Percentiles rank a stretch among this genome's conserved stretches.
Conservation (phyloP, 35 echinoderm and acorn worm species). For the Acanthaster planci region DNA sequence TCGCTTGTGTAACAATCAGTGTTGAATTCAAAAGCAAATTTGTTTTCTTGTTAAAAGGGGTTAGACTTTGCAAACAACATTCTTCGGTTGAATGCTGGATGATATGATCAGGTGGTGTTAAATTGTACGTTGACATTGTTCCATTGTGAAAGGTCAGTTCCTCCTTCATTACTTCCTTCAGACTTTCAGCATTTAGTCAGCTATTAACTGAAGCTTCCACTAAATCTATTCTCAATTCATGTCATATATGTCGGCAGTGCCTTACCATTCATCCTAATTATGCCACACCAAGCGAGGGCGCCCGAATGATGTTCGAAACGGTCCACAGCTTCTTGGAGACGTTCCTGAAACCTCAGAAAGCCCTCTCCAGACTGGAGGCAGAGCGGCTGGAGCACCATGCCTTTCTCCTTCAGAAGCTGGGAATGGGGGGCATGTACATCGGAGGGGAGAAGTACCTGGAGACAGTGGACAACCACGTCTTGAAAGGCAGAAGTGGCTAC, state of each 20-base stretch:
- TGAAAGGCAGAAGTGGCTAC: constrained; percentile 9
- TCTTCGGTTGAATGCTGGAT: too few species aligned
- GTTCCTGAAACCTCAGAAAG: constrained; percentile 30
- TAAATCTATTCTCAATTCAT: too few species aligned
- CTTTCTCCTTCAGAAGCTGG: constrained; percentile 43
- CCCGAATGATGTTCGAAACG: constrained; percentile 76
- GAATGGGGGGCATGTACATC: constrained; percentile 67
- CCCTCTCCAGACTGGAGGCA: constrained; percentile 39
- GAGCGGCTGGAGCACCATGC: constrained; percentile 55
- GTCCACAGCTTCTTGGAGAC: constrained; percentile 37
- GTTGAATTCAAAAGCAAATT: too few species aligned
- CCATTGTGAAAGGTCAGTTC: too few species aligned
- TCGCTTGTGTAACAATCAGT: too few species aligned
- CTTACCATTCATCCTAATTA: constrained; percentile 53
- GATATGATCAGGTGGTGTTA: too few species aligned
- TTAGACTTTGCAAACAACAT: too few species aligned
- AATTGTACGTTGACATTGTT: too few species aligned
- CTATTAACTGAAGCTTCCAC: too few species aligned
- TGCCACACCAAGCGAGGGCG: constrained; percentile 59
- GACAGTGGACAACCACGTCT: constrained; percentile 42
- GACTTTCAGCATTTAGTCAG: too few species aligned
- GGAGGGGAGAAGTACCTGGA: constrained; percentile 59
- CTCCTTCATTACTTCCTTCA: too few species aligned
- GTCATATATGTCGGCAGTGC: constrained; percentile 35
- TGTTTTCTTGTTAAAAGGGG: too few species aligned